These are phyloP conservation scores for Streptopelia turtur DNA, from an alignment of 2,797 vertebrate genomes.

Conservation along the genomic window DNA sequence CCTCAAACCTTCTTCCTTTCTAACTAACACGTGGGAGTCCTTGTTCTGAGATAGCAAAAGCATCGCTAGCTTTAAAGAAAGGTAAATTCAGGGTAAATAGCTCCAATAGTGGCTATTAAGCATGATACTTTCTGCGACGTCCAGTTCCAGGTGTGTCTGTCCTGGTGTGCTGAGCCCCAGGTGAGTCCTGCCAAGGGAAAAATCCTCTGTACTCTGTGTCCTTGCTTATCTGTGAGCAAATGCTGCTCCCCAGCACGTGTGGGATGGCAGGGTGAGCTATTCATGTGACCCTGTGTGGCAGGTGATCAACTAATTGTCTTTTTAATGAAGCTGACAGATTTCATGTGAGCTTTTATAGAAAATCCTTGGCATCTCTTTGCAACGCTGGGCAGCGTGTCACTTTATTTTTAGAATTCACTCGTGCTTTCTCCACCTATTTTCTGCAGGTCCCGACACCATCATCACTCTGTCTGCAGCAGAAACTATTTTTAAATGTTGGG, in stretches of 20 bases:
- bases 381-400: not conserved
- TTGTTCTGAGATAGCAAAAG: not conserved
- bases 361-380: not conserved
- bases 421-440: not conserved
- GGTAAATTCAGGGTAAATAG: not conserved
- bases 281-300: not conserved
- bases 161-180: not conserved
- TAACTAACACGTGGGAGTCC: not conserved
- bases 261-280: not conserved
- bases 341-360: not conserved
- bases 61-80: not conserved
- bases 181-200: not conserved
- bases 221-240: not conserved
- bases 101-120: not conserved
- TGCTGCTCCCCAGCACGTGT: not conserved
- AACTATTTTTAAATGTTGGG: not conserved
- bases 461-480: not conserved
- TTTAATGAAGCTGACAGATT: slow-evolving; percentile 18
- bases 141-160: not conserved
- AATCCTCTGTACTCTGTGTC: not conserved
- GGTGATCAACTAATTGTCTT: not conserved
- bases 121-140: not conserved
- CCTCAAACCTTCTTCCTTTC: not conserved
- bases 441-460: not conserved
- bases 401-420: slow-evolving; percentile 5